phyloP scores from a whole-genome alignment of 2,888 invertebrate genomes.

The Lasioglossum figueresi region DNA sequence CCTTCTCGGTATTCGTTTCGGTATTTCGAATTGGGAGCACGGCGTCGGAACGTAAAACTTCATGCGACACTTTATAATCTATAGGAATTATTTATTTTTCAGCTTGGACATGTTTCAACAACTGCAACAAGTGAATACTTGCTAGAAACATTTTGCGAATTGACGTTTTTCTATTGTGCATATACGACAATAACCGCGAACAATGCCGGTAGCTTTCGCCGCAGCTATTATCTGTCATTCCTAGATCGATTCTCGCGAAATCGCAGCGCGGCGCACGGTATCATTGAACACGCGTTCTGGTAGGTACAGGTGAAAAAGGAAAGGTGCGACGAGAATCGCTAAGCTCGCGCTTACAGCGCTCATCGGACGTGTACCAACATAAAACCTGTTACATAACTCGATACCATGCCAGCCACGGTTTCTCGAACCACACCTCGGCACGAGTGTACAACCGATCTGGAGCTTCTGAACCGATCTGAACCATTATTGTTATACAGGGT shows the following conservation, averaged over 20 bases:
- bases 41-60: too few relatives aligned
- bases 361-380: slow-evolving; percentile 31
- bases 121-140: too few relatives aligned
- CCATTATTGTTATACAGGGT: too few relatives aligned
- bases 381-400: slow-evolving; percentile 52
- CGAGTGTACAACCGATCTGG: slow-evolving; percentile 39
- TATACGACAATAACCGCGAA: not conserved
- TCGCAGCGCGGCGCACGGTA: not conserved
- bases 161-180: too few relatives aligned
- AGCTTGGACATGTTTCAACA: too few relatives aligned
- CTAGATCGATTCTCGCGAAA: slow-evolving; percentile 34
- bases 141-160: too few relatives aligned
- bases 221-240: slow-evolving; percentile 38
- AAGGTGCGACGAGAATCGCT: not conserved
- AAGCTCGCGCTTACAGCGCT: slow-evolving; percentile 37
- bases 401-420: slow-evolving; percentile 29
- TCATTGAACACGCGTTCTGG: not conserved
- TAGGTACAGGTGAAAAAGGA: slow-evolving; percentile 30
- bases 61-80: too few relatives aligned
- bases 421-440: slow-evolving; percentile 48
- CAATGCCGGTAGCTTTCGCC: slow-evolving; percentile 13
- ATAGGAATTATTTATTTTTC: too few relatives aligned
- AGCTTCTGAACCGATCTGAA: not conserved
- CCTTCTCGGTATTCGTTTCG: too few relatives aligned
- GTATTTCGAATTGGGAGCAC: too few relatives aligned